These are phyloP conservation scores for Orthosia cruda DNA, from an alignment of 2,888 invertebrate genomes.

Conservation along the genomic window DNA sequence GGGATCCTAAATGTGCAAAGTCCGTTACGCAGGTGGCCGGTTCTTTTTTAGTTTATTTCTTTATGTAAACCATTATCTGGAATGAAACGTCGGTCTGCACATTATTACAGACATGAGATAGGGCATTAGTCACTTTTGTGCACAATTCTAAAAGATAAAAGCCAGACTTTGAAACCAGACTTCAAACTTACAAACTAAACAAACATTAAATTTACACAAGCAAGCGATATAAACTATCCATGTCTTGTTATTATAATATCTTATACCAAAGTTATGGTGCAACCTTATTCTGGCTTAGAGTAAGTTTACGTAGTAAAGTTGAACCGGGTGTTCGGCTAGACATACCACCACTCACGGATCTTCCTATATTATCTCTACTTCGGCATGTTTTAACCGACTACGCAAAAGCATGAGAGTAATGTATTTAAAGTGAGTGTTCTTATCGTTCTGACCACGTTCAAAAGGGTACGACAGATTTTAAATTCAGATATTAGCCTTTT, in stretches of 20 bases:
- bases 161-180: neutral
- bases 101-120: neutral
- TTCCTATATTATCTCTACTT: slow-evolving; percentile 1
- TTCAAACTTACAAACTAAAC: neutral
- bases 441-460: neutral
- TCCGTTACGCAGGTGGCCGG: too few relatives aligned
- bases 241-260: slow-evolving; percentile 9
- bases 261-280: slow-evolving; percentile 11
- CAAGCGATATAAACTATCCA: slow-evolving; percentile 3
- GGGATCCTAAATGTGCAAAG: too few relatives aligned
- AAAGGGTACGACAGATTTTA: neutral
- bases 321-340: neutral
- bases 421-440: neutral
- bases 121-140: neutral
- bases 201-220: slow-evolving; percentile 8
- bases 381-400: slow-evolving; percentile 1
- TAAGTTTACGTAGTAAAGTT: slow-evolving; percentile 31
- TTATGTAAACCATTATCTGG: neutral
- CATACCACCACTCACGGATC: slow-evolving; percentile 15
- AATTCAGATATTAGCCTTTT: neutral
- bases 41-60: too few relatives aligned
- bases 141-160: neutral
- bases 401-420: neutral
- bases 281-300: slow-evolving; percentile 19
- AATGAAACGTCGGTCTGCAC: neutral